A percentile compares a stretch with the other conserved stretches of the same genome.
phyloP scores from a whole-genome alignment of 2,113 vertebrate species.

The Picathartes gymnocephalus region DNA sequence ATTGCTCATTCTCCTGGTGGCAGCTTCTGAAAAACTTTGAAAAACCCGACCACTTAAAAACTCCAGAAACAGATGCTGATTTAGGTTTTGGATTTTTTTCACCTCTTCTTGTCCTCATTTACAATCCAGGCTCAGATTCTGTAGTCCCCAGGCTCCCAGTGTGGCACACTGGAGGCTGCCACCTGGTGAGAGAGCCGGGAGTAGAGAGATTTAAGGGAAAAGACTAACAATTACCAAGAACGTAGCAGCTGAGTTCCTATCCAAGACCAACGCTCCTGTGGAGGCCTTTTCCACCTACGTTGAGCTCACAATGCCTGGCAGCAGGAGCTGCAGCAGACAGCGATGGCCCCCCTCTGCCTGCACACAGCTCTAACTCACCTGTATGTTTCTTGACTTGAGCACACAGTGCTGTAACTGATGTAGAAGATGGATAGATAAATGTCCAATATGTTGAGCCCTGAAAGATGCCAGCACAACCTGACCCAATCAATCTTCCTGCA shows the following conservation, averaged over 20 bases:
- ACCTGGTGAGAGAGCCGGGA: background rate
- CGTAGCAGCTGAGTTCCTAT: rapidly evolving
- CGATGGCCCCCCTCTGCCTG: background rate
- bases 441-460: background rate
- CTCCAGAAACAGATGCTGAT: background rate
- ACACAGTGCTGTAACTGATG: background rate
- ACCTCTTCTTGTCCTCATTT: background rate
- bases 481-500: constrained; percentile 59
- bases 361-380: background rate
- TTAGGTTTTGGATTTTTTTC: rapidly evolving
- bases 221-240: background rate
- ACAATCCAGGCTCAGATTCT: background rate
- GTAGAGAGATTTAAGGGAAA: background rate
- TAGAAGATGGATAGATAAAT: constrained; percentile 41
- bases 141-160: background rate
- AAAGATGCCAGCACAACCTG: constrained; percentile 39
- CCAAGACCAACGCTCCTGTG: rapidly evolving
- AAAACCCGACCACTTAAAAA: background rate
- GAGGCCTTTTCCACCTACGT: background rate
- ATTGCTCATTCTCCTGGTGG: background rate
- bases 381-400: background rate
- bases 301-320: background rate
- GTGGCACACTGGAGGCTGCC: background rate
- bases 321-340: background rate
- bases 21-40: background rate